These are phyloP conservation scores for Malthinus seriepunctatus DNA, from an alignment of 2,888 invertebrate genomes.

Conservation along the genomic window DNA sequence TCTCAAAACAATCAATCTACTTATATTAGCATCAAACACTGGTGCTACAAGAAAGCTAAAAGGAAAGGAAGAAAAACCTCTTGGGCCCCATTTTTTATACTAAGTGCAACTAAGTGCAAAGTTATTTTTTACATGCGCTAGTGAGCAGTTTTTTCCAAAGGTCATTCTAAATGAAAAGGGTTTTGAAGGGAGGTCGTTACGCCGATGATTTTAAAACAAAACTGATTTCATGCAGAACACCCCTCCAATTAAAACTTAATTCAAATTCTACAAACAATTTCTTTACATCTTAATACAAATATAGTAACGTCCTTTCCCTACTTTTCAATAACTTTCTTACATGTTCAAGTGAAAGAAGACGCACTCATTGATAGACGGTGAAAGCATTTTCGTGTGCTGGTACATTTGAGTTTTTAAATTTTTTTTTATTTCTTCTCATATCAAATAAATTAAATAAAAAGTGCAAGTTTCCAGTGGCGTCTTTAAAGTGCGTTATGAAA, in stretches of 20 bases:
- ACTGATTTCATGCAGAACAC: too few species aligned
- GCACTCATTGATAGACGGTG: slow-evolving; percentile 34
- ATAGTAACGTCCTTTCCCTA: slow-evolving; percentile 26
- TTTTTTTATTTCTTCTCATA: not conserved
- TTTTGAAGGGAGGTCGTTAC: too few species aligned
- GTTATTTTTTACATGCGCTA: too few species aligned
- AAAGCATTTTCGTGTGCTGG: slow-evolving; percentile 26
- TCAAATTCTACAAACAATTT: slow-evolving; percentile 16
- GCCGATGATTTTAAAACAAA: too few species aligned
- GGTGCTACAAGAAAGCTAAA: too few species aligned
- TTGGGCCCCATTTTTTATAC: too few species aligned
- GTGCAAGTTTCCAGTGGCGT: not conserved
- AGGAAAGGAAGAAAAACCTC: too few species aligned
- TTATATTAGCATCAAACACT: too few species aligned
- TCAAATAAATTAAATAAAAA: slow-evolving; percentile 1
- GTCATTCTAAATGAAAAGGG: too few species aligned
- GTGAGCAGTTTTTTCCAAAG: too few species aligned
- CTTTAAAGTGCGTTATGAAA: slow-evolving; percentile 5
- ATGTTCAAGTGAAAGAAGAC: slow-evolving; percentile 31
- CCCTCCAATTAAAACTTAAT: slow-evolving; percentile 4
- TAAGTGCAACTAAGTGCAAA: too few species aligned
- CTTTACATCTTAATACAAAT: slow-evolving; percentile 15
- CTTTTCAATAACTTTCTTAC: slow-evolving; percentile 28
- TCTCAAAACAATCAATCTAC: too few species aligned
- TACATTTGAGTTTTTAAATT: slow-evolving; percentile 1